Conservation (phyloP, 2,797 vertebrate genomes). For the Myotis vivesi region DNA sequence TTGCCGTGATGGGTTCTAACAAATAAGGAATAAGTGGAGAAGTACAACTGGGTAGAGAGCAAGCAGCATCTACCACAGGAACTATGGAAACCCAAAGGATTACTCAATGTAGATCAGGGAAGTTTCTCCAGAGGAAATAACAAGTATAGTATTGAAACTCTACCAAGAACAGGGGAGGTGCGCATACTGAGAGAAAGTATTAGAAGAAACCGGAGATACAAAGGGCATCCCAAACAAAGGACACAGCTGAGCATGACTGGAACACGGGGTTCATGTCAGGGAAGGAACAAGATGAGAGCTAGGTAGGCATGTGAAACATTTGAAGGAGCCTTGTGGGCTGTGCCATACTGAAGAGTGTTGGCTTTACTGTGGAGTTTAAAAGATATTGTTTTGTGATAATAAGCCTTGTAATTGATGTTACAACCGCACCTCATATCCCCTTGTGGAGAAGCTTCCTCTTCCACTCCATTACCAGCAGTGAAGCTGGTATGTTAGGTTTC, state of each 20-base stretch:
- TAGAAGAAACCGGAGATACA: accelerated
- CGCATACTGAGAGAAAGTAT: neutral
- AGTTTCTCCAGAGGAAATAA: neutral
- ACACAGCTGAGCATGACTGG: neutral
- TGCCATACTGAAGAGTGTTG: neutral
- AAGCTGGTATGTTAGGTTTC: neutral
- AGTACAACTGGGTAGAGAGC: neutral
- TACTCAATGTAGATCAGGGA: neutral
- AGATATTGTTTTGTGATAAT: neutral
- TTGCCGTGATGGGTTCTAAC: neutral
- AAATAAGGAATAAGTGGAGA: neutral
- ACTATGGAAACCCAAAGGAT: neutral
- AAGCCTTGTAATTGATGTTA: neutral
- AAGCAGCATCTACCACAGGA: neutral
- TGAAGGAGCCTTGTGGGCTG: neutral
- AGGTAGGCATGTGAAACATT: neutral
- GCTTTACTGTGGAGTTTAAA: neutral
- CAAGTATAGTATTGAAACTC: neutral
- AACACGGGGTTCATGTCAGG: accelerated
- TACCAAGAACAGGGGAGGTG: neutral
- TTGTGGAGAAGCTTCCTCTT: too few relatives aligned
- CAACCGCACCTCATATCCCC: neutral
- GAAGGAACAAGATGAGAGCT: neutral
- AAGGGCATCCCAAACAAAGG: neutral
- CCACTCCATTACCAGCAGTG: neutral